phyloP scores from a whole-genome alignment of 2,888 invertebrate genomes.

The Phytoseiulus persimilis region DNA sequence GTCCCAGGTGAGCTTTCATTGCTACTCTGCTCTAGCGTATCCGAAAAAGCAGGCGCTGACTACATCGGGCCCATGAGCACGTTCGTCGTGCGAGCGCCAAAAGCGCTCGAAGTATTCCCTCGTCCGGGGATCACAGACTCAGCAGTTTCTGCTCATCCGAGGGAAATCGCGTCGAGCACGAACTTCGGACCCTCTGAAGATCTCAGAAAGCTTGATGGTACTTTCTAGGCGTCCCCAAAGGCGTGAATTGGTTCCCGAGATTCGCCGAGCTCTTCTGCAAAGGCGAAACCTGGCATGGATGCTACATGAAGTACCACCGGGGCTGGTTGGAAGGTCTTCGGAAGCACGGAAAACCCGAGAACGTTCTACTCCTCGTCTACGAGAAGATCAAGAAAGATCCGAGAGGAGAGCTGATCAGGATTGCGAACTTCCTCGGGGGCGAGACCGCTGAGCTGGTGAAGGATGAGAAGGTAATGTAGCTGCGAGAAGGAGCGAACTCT shows the following conservation, averaged over 20 bases:
- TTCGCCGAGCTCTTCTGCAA: neutral
- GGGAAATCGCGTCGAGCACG: too few species aligned
- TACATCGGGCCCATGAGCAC: too few species aligned
- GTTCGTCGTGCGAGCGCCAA: too few species aligned
- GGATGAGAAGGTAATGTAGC: neutral
- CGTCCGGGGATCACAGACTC: too few species aligned
- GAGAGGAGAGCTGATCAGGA: neutral
- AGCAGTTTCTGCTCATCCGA: too few species aligned
- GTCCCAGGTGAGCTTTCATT: neutral
- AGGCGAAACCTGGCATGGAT: neutral
- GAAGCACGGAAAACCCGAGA: neutral
- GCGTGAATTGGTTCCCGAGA: neutral
- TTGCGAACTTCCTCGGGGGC: slow-evolving; percentile 14
- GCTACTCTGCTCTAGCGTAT: too few species aligned
- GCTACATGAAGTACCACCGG: neutral
- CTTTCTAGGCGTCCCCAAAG: neutral
- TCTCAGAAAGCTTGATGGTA: too few species aligned
- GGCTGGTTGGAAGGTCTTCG: neutral
- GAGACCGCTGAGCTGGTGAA: neutral
- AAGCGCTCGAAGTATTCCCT: too few species aligned
- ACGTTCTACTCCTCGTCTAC: slow-evolving; percentile 12
- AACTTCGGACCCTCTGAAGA: too few species aligned
- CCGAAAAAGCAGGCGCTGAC: too few species aligned
- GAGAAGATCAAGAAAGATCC: slow-evolving; percentile 27
- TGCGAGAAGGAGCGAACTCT: too few species aligned